phyloP scores from a whole-genome alignment of 2,113 vertebrate species.

The Oncorhynchus gorbuscha region DNA sequence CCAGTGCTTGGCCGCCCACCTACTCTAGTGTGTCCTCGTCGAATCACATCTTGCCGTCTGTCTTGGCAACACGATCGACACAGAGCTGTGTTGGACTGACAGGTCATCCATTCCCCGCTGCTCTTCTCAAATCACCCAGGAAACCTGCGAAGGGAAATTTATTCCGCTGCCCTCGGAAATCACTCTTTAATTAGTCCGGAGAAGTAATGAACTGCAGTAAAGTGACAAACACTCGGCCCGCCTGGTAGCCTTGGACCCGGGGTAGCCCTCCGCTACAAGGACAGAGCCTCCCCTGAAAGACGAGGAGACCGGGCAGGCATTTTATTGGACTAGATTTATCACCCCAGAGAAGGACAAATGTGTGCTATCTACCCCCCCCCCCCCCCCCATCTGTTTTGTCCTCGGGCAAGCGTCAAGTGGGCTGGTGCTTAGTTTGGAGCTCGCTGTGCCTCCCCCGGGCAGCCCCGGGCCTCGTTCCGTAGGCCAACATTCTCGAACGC shows the following conservation, averaged over 20 bases:
- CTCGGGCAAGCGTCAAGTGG: background rate
- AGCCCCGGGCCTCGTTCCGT: no score
- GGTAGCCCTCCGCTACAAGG: background rate
- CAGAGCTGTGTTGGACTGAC: background rate
- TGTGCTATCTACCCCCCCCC: background rate
- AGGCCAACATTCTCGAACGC: no score
- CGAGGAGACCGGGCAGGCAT: background rate
- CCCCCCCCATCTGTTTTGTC: background rate
- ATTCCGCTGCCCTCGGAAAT: background rate
- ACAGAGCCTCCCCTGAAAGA: background rate
- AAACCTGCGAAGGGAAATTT: background rate
- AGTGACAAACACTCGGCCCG: constrained; percentile 3
- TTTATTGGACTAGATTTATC: background rate
- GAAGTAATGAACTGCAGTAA: background rate
- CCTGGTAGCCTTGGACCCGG: background rate
- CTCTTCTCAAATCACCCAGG: background rate
- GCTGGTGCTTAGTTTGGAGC: no score
- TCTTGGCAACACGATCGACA: background rate
- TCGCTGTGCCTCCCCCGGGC: no score
- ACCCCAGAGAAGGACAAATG: background rate
- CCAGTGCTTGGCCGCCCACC: background rate
- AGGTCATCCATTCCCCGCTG: background rate
- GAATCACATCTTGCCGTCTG: background rate
- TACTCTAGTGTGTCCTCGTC: background rate
- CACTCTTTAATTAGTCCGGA: constrained; percentile 1